phyloP scores from a whole-genome alignment of 1,140 invertebrate species.

The Belonocnema kinseyi region DNA sequence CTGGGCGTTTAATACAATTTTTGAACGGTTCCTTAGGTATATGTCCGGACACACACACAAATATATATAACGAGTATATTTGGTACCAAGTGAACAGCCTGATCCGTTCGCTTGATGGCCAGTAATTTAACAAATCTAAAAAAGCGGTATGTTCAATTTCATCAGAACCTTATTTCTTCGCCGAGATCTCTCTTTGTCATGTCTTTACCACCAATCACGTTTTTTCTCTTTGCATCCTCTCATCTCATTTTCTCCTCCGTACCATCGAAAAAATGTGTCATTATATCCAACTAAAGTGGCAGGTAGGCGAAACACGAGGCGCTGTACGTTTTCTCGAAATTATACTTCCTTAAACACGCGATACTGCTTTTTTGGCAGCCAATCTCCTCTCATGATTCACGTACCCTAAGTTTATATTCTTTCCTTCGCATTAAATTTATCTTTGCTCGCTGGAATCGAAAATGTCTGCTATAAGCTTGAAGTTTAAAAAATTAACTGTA shows the following conservation, averaged over 20 bases:
- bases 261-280: slow-evolving; percentile 13
- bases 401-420: not conserved
- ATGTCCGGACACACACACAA: too few relatives aligned
- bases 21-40: too few relatives aligned
- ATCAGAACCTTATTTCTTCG: too few relatives aligned
- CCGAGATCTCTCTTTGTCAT: not conserved
- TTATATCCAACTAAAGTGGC: not conserved
- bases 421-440: too few relatives aligned
- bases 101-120: too few relatives aligned
- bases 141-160: too few relatives aligned
- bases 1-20: too few relatives aligned
- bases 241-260: not conserved
- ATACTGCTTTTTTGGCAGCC: slow-evolving; percentile 3
- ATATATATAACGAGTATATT: too few relatives aligned
- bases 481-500: not conserved
- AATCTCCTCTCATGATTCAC: slow-evolving; percentile 17
- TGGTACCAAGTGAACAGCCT: too few relatives aligned
- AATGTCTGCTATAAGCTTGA: too few relatives aligned
- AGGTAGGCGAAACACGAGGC: not conserved
- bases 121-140: too few relatives aligned
- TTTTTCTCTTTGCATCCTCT: not conserved
- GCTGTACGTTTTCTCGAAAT: not conserved
- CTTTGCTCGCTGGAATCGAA: too few relatives aligned
- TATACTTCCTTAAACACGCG: slow-evolving; percentile 10
- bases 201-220: not conserved